Percentiles rank a stretch among this genome's conserved stretches.
These are phyloP conservation scores for Pheosia gnoma DNA, from an alignment of 2,888 invertebrate species.

Conservation along the genomic window DNA sequence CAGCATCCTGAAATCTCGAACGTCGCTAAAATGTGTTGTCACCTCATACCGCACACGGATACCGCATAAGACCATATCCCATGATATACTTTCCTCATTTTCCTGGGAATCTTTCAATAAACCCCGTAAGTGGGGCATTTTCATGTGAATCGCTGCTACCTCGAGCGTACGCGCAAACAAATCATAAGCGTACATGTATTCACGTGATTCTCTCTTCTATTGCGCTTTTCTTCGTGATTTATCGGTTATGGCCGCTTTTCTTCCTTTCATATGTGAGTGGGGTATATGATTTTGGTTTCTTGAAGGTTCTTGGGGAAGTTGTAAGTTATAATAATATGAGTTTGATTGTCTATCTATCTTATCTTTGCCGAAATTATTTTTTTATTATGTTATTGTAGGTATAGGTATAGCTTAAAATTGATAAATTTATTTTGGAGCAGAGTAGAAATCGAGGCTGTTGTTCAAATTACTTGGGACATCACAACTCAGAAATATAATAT, in stretches of 20 bases:
- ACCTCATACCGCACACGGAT: neutral
- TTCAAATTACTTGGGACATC: no score
- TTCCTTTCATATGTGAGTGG: neutral
- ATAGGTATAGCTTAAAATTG: no score
- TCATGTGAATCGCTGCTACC: slow-evolving; percentile 14
- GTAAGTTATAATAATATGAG: neutral
- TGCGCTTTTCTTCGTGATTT: neutral
- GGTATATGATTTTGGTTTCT: slow-evolving; percentile 1
- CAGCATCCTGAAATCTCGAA: neutral
- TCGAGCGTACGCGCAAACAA: neutral
- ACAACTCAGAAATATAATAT: no score
- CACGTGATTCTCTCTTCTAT: slow-evolving; percentile 3
- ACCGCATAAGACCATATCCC: neutral
- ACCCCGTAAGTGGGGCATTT: slow-evolving; percentile 12
- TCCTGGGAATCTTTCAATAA: slow-evolving; percentile 12
- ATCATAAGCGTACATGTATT: slow-evolving; percentile 6
- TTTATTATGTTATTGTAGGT: no score
- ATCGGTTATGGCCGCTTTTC: neutral
- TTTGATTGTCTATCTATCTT: no score
- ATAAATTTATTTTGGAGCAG: no score
- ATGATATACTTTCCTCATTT: slow-evolving; percentile 4
- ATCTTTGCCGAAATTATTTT: no score
- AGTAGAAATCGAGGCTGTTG: no score
- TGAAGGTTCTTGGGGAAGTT: neutral
- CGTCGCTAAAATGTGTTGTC: neutral